A percentile compares a stretch with the other conserved stretches of the same genome.
phyloP scores from a whole-genome alignment of 2,797 vertebrate species.

The Linurgus olivaceus region DNA sequence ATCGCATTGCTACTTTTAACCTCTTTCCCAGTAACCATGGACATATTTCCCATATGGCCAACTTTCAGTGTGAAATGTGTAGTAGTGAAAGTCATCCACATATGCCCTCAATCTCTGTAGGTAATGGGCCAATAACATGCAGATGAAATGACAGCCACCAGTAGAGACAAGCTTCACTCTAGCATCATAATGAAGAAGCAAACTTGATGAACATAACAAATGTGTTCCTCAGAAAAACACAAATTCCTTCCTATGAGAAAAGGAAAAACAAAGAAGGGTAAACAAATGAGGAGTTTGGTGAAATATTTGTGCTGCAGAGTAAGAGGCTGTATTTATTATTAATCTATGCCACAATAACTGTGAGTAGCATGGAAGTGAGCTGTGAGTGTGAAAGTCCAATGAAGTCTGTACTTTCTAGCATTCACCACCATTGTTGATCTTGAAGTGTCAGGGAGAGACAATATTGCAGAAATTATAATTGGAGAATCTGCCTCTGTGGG shows the following conservation, averaged over 20 bases:
- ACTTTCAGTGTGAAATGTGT: not conserved
- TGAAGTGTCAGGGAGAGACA: not conserved
- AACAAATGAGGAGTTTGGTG: not conserved
- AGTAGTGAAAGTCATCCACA: not conserved
- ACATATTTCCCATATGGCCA: not conserved
- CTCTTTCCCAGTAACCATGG: not conserved
- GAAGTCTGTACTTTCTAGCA: not conserved
- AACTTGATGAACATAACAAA: not conserved
- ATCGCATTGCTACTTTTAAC: not conserved
- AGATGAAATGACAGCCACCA: not conserved
- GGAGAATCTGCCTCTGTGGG: not conserved
- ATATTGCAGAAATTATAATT: constrained; percentile 36
- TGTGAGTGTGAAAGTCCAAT: not conserved
- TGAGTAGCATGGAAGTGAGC: not conserved
- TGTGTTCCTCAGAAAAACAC: not conserved
- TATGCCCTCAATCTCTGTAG: not conserved
- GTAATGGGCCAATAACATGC: not conserved
- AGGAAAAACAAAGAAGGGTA: not conserved
- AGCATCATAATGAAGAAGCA: not conserved
- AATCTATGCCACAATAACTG: not conserved
- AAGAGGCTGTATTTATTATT: not conserved
- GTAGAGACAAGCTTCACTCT: not conserved
- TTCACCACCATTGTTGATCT: not conserved
- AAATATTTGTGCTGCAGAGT: not conserved
- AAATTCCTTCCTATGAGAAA: not conserved